A percentile compares a stretch with the other conserved stretches of the same genome.
These are phyloP conservation scores for Procavia capensis DNA, from an alignment of 2,113 vertebrate genomes.

Conservation along the genomic window DNA sequence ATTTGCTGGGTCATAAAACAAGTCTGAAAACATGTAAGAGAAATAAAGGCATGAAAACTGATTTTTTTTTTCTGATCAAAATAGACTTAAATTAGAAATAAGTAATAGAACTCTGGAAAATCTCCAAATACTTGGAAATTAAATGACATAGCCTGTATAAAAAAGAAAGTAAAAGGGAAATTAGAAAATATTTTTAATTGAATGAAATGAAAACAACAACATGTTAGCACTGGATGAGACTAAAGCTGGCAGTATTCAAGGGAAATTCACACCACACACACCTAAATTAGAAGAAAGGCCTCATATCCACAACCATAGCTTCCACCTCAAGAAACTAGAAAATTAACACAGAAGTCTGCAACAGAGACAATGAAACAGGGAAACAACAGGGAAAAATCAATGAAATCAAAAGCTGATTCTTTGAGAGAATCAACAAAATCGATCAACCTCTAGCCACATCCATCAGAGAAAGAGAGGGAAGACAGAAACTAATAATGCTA, in stretches of 20 bases:
- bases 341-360: not conserved
- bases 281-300: not conserved
- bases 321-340: not conserved
- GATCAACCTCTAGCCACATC: not conserved
- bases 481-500: not conserved
- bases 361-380: not conserved
- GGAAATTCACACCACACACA: not conserved
- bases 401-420: not conserved
- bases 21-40: conserved; percentile 29
- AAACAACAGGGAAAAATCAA: not conserved
- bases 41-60: conserved; percentile 2
- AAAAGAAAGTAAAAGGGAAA: not conserved
- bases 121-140: conserved; percentile 19
- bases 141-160: not conserved
- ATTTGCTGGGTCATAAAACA: not conserved
- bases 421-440: not conserved
- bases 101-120: not conserved
- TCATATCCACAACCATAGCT: not conserved
- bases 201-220: conserved; percentile 28
- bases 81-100: conserved; percentile 6
- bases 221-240: not conserved
- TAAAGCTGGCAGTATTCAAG: not conserved
- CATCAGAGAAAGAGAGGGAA: not conserved
- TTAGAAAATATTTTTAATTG: conserved; percentile 20
- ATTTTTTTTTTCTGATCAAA: conserved; percentile 20